A percentile compares a stretch with the other conserved stretches of the same genome.
Conservation (phyloP, 2,797 vertebrate species). For the Sylvia borin region DNA sequence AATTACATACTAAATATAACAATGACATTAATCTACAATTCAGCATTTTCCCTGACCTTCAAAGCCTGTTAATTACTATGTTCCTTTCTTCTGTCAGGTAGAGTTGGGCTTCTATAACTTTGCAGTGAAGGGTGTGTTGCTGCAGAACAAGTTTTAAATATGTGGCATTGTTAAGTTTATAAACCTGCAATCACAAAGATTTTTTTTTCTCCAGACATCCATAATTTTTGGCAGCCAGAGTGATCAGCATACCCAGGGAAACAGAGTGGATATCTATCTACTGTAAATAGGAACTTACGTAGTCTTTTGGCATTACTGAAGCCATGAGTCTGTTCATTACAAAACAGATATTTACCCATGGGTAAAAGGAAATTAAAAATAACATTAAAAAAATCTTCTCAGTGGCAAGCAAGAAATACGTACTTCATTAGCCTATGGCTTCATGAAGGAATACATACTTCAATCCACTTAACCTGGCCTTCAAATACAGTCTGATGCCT, state of each 20-base stretch:
- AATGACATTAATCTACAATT: neutral
- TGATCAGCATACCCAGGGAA: neutral
- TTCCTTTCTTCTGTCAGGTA: neutral
- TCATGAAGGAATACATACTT: neutral
- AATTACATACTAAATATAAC: neutral
- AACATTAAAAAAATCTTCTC: neutral
- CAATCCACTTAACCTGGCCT: neutral
- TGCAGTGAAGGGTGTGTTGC: fast-evolving
- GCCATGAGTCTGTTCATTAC: neutral
- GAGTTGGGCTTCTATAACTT: neutral
- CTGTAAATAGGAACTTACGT: neutral
- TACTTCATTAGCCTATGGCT: neutral
- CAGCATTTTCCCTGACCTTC: neutral
- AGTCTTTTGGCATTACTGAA: neutral
- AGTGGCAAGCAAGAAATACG: neutral
- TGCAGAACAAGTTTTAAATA: neutral
- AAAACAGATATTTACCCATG: neutral
- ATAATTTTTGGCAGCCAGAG: neutral
- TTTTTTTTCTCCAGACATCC: neutral
- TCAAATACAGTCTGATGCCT: neutral
- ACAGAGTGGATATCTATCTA: neutral
- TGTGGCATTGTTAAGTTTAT: neutral
- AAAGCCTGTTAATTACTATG: neutral
- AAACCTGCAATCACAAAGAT: neutral
- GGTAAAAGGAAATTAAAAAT: neutral